phyloP scores from a whole-genome alignment of 2,113 vertebrate genomes.

The Gallinago paraguaiae region DNA sequence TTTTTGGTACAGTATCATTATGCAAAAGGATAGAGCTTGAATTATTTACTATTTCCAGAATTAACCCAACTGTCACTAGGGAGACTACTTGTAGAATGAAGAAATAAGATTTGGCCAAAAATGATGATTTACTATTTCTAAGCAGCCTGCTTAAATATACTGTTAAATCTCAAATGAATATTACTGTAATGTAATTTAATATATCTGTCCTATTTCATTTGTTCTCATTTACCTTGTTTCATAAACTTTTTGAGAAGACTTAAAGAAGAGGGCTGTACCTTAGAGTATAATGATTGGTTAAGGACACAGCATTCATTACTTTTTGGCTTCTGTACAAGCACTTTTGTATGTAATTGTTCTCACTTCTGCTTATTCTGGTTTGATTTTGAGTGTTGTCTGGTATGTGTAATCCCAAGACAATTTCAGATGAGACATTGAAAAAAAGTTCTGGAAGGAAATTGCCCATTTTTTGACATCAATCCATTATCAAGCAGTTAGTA shows the following conservation, averaged over 20 bases:
- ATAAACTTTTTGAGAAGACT: background rate
- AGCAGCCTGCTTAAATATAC: background rate
- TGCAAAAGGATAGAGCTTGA: background rate
- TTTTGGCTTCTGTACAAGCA: background rate
- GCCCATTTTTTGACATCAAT: background rate
- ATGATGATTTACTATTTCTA: background rate
- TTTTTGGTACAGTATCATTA: background rate
- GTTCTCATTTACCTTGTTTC: background rate
- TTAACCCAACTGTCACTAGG: background rate
- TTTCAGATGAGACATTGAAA: background rate
- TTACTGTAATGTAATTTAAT: background rate
- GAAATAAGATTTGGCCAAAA: background rate
- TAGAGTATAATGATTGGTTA: background rate
- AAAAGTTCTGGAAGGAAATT: background rate
- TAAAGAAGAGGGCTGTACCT: background rate
- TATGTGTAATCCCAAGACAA: background rate
- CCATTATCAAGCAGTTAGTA: background rate
- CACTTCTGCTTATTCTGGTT: background rate
- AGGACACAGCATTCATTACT: background rate
- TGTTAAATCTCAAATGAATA: background rate
- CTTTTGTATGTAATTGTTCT: background rate
- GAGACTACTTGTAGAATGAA: background rate
- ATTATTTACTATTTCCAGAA: background rate
- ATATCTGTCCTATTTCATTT: background rate
- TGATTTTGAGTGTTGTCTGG: background rate